phyloP scores from a whole-genome alignment of 2,797 vertebrate species.

The Heteromormyrus szaboi region DNA sequence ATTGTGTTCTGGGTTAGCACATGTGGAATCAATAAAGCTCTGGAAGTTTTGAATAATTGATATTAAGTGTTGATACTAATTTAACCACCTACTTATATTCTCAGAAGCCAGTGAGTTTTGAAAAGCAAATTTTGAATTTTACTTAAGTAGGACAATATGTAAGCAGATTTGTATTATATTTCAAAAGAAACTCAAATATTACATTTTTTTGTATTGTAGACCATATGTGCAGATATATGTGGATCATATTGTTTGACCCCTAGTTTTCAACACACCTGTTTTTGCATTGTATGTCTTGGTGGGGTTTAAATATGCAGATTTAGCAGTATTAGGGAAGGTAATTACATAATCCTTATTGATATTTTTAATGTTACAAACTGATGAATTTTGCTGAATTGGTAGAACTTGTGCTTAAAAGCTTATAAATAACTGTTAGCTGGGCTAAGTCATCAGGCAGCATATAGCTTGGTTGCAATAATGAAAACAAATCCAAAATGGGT shows the following conservation, averaged over 20 bases:
- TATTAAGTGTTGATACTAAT: background rate
- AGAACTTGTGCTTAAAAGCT: background rate
- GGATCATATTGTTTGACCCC: background rate
- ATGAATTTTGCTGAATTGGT: background rate
- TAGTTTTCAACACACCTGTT: background rate
- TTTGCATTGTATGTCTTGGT: background rate
- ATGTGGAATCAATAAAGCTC: conserved; percentile 56
- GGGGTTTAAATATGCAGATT: background rate
- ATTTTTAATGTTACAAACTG: background rate
- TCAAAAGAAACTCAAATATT: background rate
- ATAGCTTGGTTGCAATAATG: background rate
- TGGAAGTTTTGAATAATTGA: conserved; percentile 50
- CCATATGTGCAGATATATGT: background rate
- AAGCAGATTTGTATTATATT: background rate
- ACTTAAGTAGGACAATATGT: background rate
- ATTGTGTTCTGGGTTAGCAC: conserved; percentile 41
- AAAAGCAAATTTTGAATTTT: background rate
- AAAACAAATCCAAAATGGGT: background rate
- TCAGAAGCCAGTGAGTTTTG: background rate
- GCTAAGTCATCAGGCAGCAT: background rate
- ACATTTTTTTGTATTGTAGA: background rate
- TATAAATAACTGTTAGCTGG: background rate
- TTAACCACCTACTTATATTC: background rate
- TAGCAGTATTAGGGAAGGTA: background rate
- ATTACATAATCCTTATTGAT: background rate